A percentile compares a stretch with the other conserved stretches of the same genome.
phyloP scores from a whole-genome alignment of 2,888 invertebrate species.

The Ypsolopha sequella region DNA sequence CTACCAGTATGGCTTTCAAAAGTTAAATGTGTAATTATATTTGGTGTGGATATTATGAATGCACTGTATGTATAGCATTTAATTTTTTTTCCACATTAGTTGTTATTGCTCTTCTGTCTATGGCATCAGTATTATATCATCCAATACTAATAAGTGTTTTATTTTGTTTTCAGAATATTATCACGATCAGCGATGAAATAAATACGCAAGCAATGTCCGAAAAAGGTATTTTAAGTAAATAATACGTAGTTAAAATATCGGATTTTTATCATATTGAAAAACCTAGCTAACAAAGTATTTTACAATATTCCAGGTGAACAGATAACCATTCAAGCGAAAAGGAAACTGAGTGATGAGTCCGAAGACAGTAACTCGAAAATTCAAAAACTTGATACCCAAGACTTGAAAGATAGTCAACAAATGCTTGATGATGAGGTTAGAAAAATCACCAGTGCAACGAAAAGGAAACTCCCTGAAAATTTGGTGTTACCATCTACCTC shows the following conservation, averaged over 20 bases:
- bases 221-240: constrained; percentile 6
- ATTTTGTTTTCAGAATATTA: constrained; percentile 16
- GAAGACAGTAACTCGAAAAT: constrained; percentile 37
- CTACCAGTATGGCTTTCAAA: too few species aligned
- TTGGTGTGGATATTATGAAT: too few species aligned
- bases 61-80: too few species aligned
- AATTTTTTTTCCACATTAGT: too few species aligned
- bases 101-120: too few species aligned
- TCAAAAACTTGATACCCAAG: constrained; percentile 35
- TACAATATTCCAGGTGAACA: background rate
- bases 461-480: constrained; percentile 21
- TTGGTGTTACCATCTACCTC: constrained; percentile 35
- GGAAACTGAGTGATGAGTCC: constrained; percentile 42
- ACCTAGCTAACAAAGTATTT: background rate
- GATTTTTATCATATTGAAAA: background rate
- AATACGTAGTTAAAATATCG: background rate
- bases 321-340: constrained; percentile 27
- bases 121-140: too few species aligned
- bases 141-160: background rate
- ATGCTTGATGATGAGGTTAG: constrained; percentile 50
- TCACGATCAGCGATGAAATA: constrained; percentile 16
- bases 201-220: constrained; percentile 10
- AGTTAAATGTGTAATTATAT: too few species aligned
- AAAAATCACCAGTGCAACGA: constrained; percentile 30
- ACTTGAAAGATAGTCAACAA: constrained; percentile 32